These are phyloP conservation scores for Nicator chloris DNA, from an alignment of 2,113 vertebrate genomes.

Conservation along the genomic window DNA sequence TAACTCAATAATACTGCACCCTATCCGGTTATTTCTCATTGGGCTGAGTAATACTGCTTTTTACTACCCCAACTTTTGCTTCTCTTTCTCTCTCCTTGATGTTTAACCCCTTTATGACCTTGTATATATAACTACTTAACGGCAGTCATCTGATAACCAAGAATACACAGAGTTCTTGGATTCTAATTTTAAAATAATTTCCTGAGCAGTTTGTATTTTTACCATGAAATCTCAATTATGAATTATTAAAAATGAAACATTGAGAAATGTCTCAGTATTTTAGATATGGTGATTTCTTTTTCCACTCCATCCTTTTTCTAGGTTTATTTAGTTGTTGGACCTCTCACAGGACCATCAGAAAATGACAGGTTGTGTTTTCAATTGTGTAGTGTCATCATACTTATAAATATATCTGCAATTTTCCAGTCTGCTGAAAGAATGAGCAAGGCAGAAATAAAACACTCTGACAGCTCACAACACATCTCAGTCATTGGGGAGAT, in stretches of 20 bases:
- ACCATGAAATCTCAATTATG: background rate
- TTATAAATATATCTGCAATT: background rate
- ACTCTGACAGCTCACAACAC: background rate
- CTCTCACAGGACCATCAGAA: background rate
- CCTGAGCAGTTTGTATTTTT: background rate
- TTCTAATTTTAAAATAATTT: background rate
- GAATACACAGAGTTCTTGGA: background rate
- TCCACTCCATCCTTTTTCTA: background rate
- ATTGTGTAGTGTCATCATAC: background rate
- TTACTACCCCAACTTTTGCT: background rate
- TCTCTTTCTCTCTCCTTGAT: background rate
- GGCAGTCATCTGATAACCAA: background rate
- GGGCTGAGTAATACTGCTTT: background rate
- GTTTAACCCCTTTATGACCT: background rate
- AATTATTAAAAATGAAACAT: background rate
- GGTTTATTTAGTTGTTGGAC: background rate
- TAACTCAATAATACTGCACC: background rate
- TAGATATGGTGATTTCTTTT: background rate
- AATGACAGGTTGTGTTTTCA: background rate
- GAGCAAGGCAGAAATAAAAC: slow-evolving; percentile 42
- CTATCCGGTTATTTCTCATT: background rate
- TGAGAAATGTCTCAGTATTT: background rate
- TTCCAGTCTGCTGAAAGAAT: slow-evolving; percentile 8
- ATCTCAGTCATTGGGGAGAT: background rate
- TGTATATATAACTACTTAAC: background rate